Evolutionary conservation across 2,888 invertebrate genomes (phyloP).

Genomic region (Bombylius discolor): DNA sequence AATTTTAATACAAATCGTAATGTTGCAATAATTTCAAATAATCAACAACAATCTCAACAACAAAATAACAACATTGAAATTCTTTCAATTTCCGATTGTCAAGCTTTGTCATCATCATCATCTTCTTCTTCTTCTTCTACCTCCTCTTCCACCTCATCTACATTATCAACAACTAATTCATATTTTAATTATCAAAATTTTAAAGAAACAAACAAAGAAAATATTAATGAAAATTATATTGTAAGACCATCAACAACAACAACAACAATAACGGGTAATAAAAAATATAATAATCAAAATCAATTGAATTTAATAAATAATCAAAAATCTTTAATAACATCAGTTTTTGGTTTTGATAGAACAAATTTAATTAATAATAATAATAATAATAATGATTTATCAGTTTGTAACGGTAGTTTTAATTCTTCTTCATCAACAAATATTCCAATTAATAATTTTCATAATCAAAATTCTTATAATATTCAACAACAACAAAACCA

Average conservation of each 20-base stretch:
- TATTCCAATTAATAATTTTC: too few species aligned
- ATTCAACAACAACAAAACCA: too few species aligned
- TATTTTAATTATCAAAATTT: neutral
- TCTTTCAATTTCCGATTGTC: neutral
- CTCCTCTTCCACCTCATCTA: neutral
- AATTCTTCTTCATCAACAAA: neutral
- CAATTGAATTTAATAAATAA: too few species aligned
- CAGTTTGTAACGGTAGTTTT: neutral
- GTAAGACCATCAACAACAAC: neutral
- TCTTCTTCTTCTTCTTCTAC: neutral
- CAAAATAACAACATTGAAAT: neutral
- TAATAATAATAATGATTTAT: neutral
- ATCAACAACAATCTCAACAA: neutral
- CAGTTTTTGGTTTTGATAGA: conserved; percentile 11
- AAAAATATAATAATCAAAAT: neutral
- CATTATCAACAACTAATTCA: neutral
- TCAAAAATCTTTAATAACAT: neutral
- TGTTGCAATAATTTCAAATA: neutral
- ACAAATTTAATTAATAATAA: conserved; percentile 4
- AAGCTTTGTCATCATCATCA: neutral
- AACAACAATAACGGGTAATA: too few species aligned
- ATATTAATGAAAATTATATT: neutral
- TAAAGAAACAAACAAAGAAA: neutral
- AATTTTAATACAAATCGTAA: neutral
- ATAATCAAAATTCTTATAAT: too few species aligned